Base-by-base conservation (phyloP, 2,888 invertebrate species). In the Physocephala rufipes region DNA sequence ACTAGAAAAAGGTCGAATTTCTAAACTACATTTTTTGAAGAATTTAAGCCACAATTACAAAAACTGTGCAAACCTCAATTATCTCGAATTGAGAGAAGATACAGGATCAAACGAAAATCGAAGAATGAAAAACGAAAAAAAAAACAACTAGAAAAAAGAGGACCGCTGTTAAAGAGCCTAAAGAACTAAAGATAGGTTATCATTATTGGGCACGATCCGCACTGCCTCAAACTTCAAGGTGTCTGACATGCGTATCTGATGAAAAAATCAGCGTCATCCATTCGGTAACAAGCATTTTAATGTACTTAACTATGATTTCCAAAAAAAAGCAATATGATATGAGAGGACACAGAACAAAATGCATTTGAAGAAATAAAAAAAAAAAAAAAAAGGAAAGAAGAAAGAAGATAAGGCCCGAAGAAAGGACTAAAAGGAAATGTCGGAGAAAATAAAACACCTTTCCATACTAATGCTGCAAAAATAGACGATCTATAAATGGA, bases 291-390 rank as follows among this genome's bases (percentile, higher is more conserved):
- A 71, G 67, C 68, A 71, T 62, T 78, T 78, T 77, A 79, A 79
- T 80, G 77, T 76, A 80, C 78, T 79, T 80, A 80, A 81, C 80
- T 79, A 81, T 81, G 80, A 78, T 80, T 78, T 79, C 78, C 75
- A 43, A 36, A 71, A n/a, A n/a, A 61, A 59, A 67, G 55, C 58
- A 67, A 62, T 65, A 70, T 53, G 59, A 70, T 66, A 67, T 53
- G 21, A 70, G 55, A 64, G 55, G 55, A 70, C 43, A 65, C 30
- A 36, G 26, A 19, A 61, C 58, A 62, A 71, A 26, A 36, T 36
- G 36, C 36, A 9, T 9, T 36, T 36, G 55, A 64, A 49, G 55
- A 70, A 49, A 65, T 24, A 24, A 24, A 19, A 51, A n/a, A 9
- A 47, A 45, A 47, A 63, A 16, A 9, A 21, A 63, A 21, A 47